phyloP scores from a whole-genome alignment of 2,888 invertebrate genomes.

The Drosophila emarginata region DNA sequence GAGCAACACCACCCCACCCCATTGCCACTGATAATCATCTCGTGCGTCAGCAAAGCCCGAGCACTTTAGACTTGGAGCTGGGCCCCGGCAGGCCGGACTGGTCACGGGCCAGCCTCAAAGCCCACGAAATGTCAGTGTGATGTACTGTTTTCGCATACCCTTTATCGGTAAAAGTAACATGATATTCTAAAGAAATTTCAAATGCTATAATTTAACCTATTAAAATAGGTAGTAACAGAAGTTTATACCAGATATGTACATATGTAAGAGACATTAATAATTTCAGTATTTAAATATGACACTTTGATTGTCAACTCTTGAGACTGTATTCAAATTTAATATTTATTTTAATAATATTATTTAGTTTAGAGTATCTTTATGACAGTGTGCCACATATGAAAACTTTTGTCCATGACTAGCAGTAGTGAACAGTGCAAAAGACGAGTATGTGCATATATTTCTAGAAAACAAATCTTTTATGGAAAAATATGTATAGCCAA shows the following conservation, averaged over 20 bases:
- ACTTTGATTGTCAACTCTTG: too few relatives aligned
- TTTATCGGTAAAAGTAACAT: not conserved
- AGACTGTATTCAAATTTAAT: too few relatives aligned
- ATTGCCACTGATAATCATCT: slow-evolving; percentile 67
- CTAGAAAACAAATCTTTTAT: not conserved
- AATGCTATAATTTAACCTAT: too few relatives aligned
- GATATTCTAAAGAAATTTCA: not conserved
- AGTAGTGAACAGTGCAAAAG: slow-evolving; percentile 1
- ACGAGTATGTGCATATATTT: not conserved
- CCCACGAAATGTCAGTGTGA: slow-evolving; percentile 51
- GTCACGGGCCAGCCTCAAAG: slow-evolving; percentile 24
- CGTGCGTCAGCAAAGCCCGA: slow-evolving; percentile 72
- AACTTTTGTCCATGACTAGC: not conserved
- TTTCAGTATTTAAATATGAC: too few relatives aligned
- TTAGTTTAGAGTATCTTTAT: not conserved
- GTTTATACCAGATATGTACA: too few relatives aligned
- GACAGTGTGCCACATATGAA: not conserved
- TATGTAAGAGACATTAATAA: too few relatives aligned
- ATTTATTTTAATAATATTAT: too few relatives aligned
- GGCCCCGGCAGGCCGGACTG: slow-evolving; percentile 10
- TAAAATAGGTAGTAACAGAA: too few relatives aligned
- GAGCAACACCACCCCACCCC: not conserved
- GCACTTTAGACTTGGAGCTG: slow-evolving; percentile 56
- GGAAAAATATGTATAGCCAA: not conserved
- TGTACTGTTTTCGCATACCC: not conserved